Evolutionary conservation across 1,140 invertebrate genomes (phyloP).

Genomic region (Epicauta chinensis): DNA sequence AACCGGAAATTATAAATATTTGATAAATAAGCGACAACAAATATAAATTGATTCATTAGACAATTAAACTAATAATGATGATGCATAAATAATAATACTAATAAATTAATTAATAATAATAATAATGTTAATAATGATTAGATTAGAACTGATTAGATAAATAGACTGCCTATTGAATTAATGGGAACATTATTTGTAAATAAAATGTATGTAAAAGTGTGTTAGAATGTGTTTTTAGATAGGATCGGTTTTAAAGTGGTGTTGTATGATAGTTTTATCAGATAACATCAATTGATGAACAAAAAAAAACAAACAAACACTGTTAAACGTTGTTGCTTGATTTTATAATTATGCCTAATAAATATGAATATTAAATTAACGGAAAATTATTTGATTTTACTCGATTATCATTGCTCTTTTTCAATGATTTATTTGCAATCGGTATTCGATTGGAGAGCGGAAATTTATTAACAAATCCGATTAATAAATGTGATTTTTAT

Average conservation of each 20-base stretch:
- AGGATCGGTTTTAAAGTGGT: constrained; percentile 19
- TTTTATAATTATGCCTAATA: constrained; percentile 49
- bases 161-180: constrained; percentile 30
- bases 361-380: no score
- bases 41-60: no score
- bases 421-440: no score
- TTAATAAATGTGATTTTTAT: no score
- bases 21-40: no score
- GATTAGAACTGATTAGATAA: constrained; percentile 14
- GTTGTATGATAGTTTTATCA: constrained; percentile 20
- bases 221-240: constrained; percentile 13
- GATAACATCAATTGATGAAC: no score
- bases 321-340: constrained; percentile 45
- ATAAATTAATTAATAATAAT: constrained; percentile 5
- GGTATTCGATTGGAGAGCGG: no score
- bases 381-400: no score
- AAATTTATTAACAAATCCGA: no score
- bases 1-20: no score
- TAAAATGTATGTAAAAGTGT: constrained; percentile 17
- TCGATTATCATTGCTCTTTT: no score
- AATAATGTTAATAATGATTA: constrained; percentile 4
- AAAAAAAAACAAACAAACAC: constrained; percentile 16
- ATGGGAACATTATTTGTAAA: constrained; percentile 33
- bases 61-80: neutral
- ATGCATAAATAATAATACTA: constrained; percentile 3